Conservation (phyloP, 1,140 invertebrate species). For the Episyrphus balteatus region DNA sequence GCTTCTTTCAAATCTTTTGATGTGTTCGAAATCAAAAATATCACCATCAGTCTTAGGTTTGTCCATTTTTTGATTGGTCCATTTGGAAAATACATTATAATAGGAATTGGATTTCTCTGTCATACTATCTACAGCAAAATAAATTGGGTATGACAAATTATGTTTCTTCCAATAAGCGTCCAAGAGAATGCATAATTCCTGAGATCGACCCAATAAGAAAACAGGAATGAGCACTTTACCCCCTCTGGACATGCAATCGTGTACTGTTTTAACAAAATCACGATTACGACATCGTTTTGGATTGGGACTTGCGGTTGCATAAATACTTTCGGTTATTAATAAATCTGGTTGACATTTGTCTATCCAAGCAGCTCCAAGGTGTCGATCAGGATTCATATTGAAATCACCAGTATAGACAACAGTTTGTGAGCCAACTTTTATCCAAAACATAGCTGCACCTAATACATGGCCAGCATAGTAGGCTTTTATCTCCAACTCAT, state of each 20-base stretch:
- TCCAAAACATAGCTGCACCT: slow-evolving; percentile 98
- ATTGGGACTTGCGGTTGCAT: slow-evolving; percentile 97
- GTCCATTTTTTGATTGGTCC: slow-evolving; percentile 99
- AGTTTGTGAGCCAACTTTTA: slow-evolving; percentile 90
- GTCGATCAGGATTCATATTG: slow-evolving; percentile 99
- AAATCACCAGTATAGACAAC: slow-evolving; percentile 99
- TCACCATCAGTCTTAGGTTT: slow-evolving; percentile 99
- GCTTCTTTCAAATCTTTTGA: slow-evolving; percentile 92
- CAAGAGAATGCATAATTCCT: slow-evolving; percentile 95
- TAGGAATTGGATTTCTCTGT: slow-evolving; percentile 99
- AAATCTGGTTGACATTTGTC: slow-evolving; percentile 95
- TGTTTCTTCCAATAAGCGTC: slow-evolving; percentile 98
- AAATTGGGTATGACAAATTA: slow-evolving; percentile 96
- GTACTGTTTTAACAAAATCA: slow-evolving; percentile 97
- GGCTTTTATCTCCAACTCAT: slow-evolving; percentile 95
- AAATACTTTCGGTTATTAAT: slow-evolving; percentile 94
- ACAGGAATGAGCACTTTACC: slow-evolving; percentile 97
- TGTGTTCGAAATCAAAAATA: slow-evolving; percentile 99
- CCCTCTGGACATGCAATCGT: slow-evolving; percentile 78
- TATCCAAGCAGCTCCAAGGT: slow-evolving; percentile 97
- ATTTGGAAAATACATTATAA: slow-evolving; percentile 99
- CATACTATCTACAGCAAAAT: slow-evolving; percentile 86
- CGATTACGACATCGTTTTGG: slow-evolving; percentile 93
- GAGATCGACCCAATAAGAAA: slow-evolving; percentile 95
- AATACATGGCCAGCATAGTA: slow-evolving; percentile 99